phyloP scores from a whole-genome alignment of 2,113 vertebrate species.

The Rafetus swinhoei region DNA sequence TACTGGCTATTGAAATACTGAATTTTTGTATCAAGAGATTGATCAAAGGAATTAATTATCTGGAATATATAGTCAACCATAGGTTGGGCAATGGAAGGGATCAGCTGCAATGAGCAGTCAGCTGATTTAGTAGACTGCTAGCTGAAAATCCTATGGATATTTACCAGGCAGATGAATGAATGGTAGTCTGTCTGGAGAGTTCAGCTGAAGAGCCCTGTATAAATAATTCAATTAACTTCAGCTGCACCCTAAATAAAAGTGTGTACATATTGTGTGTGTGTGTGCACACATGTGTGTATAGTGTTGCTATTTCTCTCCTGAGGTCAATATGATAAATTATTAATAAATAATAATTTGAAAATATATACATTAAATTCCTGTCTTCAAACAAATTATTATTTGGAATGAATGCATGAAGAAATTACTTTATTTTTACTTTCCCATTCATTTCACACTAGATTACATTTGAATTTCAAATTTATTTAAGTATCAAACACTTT shows the following conservation, averaged over 20 bases:
- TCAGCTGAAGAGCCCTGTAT: slow-evolving; percentile 1
- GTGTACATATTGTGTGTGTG: background rate
- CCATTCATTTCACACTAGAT: background rate
- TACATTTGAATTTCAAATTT: background rate
- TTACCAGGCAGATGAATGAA: slow-evolving; percentile 34
- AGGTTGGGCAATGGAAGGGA: slow-evolving; percentile 18
- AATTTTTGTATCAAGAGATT: slow-evolving; percentile 36
- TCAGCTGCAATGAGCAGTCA: slow-evolving; percentile 47
- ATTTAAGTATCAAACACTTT: background rate
- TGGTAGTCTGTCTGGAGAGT: background rate
- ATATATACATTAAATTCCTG: background rate
- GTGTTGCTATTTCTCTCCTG: background rate
- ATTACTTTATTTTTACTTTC: background rate
- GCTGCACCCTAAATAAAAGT: background rate
- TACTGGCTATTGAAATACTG: background rate
- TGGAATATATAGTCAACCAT: slow-evolving; percentile 20
- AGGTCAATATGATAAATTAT: background rate
- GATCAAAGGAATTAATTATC: slow-evolving; percentile 26
- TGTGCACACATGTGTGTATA: background rate
- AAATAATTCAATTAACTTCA: slow-evolving; percentile 23
- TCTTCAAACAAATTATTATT: background rate
- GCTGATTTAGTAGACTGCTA: slow-evolving; percentile 25
- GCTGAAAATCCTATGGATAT: slow-evolving; percentile 34
- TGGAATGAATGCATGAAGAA: background rate
- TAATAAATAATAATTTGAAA: background rate